Evolutionary conservation across 2,888 invertebrate species (phyloP).

Genomic region (Caenorhabditis sp.): DNA sequence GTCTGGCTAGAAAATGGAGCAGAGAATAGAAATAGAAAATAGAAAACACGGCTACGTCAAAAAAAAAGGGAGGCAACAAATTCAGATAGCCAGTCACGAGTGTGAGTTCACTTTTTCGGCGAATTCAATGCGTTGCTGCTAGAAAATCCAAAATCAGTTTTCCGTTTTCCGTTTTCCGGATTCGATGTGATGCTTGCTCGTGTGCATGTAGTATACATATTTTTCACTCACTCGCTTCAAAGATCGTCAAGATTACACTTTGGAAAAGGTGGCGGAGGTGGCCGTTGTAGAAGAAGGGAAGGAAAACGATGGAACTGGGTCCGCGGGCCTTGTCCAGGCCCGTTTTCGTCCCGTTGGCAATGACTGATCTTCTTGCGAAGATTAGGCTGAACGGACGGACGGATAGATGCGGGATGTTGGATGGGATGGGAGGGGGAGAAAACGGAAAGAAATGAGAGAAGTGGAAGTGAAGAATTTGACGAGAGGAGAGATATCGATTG

Average conservation of each 20-base stretch:
- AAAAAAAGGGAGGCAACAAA: background rate
- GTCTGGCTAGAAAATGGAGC: no score
- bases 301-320: slow-evolving; percentile 27
- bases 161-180: no score
- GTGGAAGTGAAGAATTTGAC: background rate
- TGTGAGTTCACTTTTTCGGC: background rate
- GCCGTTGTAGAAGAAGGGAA: background rate
- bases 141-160: no score
- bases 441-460: background rate
- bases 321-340: slow-evolving; percentile 18
- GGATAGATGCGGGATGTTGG: background rate
- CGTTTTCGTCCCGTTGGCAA: slow-evolving; percentile 6
- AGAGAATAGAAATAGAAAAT: background rate
- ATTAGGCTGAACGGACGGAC: slow-evolving; percentile 19
- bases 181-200: no score
- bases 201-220: background rate
- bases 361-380: slow-evolving; percentile 37
- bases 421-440: background rate
- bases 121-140: no score
- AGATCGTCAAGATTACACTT: slow-evolving; percentile 44
- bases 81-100: background rate
- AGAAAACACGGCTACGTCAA: slow-evolving; percentile 1
- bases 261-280: background rate
- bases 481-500: slow-evolving; percentile 11
- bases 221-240: background rate